Conservation (phyloP, 2,888 invertebrate genomes). For the Limnephilus marmoratus region DNA sequence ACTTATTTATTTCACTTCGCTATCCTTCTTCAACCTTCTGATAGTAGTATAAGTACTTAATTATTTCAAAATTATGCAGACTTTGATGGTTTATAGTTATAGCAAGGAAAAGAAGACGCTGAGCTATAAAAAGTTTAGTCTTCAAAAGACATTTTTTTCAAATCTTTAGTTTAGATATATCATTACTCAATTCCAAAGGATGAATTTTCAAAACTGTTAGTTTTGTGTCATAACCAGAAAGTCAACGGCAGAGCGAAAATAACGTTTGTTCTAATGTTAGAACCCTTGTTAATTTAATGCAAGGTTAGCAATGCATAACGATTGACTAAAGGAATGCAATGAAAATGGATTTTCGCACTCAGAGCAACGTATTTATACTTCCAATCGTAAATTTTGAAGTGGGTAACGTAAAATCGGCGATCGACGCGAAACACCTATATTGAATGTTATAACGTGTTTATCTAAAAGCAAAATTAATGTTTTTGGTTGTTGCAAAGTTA, state of each 20-base stretch:
- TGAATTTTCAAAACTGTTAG: neutral
- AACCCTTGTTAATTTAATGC: neutral
- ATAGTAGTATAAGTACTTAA: too few species aligned
- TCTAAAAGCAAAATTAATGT: neutral
- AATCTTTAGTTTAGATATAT: neutral
- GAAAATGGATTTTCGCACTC: neutral
- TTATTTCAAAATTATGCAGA: too few species aligned
- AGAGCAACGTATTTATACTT: neutral
- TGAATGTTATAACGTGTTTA: neutral
- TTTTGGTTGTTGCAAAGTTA: too few species aligned
- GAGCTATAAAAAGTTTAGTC: neutral
- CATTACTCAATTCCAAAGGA: neutral
- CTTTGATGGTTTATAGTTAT: neutral
- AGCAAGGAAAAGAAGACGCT: neutral
- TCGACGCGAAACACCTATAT: neutral
- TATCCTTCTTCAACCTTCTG: too few species aligned
- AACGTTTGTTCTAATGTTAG: neutral
- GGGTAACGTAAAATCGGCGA: neutral
- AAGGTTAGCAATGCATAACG: constrained; percentile 2
- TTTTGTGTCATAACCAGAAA: neutral
- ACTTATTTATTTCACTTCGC: too few species aligned
- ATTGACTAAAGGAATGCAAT: neutral
- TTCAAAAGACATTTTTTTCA: neutral
- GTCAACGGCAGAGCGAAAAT: neutral
- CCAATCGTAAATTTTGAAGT: neutral